Evolutionary conservation across 2,888 invertebrate genomes (phyloP).

Genomic region (Theristus sp.): DNA sequence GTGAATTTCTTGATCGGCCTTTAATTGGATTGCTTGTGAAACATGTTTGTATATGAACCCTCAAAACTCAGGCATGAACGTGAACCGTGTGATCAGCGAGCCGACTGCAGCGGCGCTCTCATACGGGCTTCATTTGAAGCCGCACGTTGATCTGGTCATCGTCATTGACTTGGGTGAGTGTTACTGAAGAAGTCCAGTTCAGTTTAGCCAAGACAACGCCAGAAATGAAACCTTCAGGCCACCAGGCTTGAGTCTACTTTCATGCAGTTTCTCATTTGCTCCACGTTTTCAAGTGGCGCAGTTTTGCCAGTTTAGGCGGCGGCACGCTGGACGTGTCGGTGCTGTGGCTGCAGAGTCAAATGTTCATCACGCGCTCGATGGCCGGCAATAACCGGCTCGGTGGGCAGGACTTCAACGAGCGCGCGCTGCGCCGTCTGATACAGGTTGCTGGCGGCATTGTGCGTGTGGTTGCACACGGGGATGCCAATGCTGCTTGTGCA

Average conservation of each 20-base stretch:
- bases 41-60: not conserved
- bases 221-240: too few relatives aligned
- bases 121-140: conserved; percentile 37
- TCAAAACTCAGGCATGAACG: conserved; percentile 30
- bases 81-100: conserved; percentile 36
- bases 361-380: conserved; percentile 38
- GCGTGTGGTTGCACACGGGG: too few relatives aligned
- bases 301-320: conserved; percentile 13
- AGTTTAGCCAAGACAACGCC: conserved; percentile 15
- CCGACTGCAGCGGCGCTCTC: conserved; percentile 39
- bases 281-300: not conserved
- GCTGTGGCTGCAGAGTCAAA: conserved; percentile 36
- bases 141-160: conserved; percentile 32
- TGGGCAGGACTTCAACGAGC: conserved; percentile 38
- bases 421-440: conserved; percentile 29
- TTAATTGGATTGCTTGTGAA: too few relatives aligned
- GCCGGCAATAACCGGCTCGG: conserved; percentile 39
- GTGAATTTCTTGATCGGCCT: too few relatives aligned
- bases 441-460: conserved; percentile 11
- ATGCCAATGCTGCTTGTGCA: too few relatives aligned
- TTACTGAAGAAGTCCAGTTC: not conserved
- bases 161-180: conserved; percentile 37
- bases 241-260: not conserved
- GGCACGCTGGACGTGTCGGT: conserved; percentile 35
- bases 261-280: not conserved